Evolutionary conservation across 2,888 invertebrate species (phyloP), one percentile per base, ranked within the genome.

Genomic region (Agrilus cyanescens): DNA sequence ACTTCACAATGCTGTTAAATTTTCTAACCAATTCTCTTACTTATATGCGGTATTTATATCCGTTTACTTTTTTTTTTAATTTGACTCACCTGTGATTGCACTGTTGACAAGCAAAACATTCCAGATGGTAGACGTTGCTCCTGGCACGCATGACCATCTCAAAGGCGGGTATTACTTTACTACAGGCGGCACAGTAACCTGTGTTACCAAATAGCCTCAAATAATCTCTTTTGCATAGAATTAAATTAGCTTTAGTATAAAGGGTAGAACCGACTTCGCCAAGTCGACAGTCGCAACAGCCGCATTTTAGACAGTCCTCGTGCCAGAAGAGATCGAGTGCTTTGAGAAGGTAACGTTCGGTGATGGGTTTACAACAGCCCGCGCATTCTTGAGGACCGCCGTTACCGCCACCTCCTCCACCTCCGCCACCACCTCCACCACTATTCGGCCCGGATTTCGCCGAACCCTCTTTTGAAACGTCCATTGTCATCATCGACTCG

Each of bases 131-230:
- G 51, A 91, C 90, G 68, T 90, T 89, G 61, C 82, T 83, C 68
- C 85, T 82, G 53, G 89, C 90, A 66, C 89, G 76, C 91, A 93
- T 91, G 58, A 91, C 91, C 89, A 91, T 88, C 72, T 91, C 91
- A 70, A 90, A 91, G 52, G 91, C 89, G 48, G 90, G 90, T 67
- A 91, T 91, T 63, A 84, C 83, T 76, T 91, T 90, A 69, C 82
- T 83, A 72, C 91, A 93, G 44, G 89, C 90, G 54, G 89, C 84
- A 67, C 91, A 91, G 68, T 85, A 85, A 55, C 90, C 90, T 32
- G 88, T 88, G 58, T 82, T 84, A 52, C 90, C 89, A 62, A 89
- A 90, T 71, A 91, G 78, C 89, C 90, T 85, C 68, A 91, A 80
- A 68, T 93, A 93, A 67, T 93, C 91, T 62, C 89, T 75, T 69